Base-by-base conservation (phyloP, 2,797 vertebrate genomes). In the Cetoscarus ocellatus region DNA sequence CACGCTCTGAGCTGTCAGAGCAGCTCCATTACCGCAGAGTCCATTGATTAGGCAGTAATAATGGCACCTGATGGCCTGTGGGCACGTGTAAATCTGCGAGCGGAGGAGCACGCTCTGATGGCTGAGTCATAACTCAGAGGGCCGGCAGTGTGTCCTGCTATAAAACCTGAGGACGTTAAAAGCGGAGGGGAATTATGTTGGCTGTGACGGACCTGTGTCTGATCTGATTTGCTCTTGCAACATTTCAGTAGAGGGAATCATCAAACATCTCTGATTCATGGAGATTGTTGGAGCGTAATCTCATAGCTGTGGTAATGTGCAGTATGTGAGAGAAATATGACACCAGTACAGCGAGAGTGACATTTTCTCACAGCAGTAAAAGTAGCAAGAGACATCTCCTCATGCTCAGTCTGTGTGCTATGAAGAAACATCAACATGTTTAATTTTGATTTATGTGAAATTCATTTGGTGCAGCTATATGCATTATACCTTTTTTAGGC, bases 41-140 rank as follows among this genome's bases (percentile, higher is more conserved):
- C 59, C 70, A 70, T 82, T 77, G 75, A 79, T 72, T 74, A 77
- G 48, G 44, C 48, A 27, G 65, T 73, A 73, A 75, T 58, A 73
- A 70, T 55, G 77, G 35, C 27, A 48, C 48, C 70, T 44, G 60
- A 42, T 56, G 54, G 58, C 78, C 75, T 48, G 47, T 19, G 50
- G 71, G 61, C 47, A 54, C 57, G 67, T 55, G 18, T 76, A 75
- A 78, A 70, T 83, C 52, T 70, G 18, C 10, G n/a, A 47, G 52
- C 55, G 35, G 54, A 64, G 57, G 67, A 60, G 40, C 36, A 38
- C 34, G 49, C 63, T 47, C 17, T 54, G 15, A 70, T 50, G 66
- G 17, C 66, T 45, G 50, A 58, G 43, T 65, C 62, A 70, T 79
- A 67, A 83, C 42, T 80, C 66, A 61, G 61, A 18, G 48, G 44